phyloP scores from a whole-genome alignment of 2,113 vertebrate genomes.

The Zosterops hypoxanthus region DNA sequence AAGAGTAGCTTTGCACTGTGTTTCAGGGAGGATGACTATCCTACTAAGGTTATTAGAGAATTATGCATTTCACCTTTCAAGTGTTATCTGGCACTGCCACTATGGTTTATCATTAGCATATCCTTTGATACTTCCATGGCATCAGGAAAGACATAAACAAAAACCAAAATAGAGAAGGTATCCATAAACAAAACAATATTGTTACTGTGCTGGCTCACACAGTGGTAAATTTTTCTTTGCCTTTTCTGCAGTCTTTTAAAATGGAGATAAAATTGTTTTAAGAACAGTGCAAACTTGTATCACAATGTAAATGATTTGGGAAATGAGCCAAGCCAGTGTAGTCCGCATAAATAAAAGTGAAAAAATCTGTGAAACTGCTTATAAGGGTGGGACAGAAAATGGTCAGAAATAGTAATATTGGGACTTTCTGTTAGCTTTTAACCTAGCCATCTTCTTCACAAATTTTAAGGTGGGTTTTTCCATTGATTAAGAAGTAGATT shows the following conservation, averaged over 20 bases:
- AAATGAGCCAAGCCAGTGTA: background rate
- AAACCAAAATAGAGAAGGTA: background rate
- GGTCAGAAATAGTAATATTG: background rate
- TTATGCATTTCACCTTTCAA: conserved; percentile 1
- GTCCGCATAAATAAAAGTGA: background rate
- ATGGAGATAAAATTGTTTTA: background rate
- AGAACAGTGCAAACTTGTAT: background rate
- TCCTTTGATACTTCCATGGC: background rate
- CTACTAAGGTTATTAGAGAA: background rate
- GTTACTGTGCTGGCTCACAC: background rate
- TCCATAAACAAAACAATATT: background rate
- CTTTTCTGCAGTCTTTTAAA: background rate
- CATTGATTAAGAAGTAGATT: background rate
- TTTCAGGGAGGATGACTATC: background rate
- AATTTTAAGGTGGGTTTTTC: background rate
- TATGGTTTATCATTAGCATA: background rate
- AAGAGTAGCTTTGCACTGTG: background rate
- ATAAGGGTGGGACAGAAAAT: background rate
- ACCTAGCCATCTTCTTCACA: background rate
- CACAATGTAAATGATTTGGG: background rate
- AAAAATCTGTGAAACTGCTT: background rate
- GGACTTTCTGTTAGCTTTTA: background rate
- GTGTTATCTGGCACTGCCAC: background rate
- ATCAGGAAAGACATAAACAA: background rate
- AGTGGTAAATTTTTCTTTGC: background rate